Conservation (phyloP, 30 jellyfish, hydroid and myxozoan genomes). For the Calvadosia cruxmelitensis region DNA sequence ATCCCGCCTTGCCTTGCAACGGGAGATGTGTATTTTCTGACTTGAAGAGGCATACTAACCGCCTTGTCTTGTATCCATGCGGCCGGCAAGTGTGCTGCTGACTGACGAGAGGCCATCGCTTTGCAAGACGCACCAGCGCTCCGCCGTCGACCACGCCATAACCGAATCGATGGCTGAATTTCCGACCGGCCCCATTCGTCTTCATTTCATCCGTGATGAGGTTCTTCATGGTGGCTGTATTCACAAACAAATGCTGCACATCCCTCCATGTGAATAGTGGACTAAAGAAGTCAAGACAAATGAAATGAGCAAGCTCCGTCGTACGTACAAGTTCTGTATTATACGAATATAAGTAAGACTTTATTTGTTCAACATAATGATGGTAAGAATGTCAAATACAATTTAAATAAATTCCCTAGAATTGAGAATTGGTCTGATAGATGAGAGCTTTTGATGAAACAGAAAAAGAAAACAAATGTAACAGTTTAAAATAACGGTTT, state of each 20-base stretch:
- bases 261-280: slow-evolving; percentile 86
- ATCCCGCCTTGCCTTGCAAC: too few relatives aligned
- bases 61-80: neutral
- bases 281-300: slow-evolving; percentile 9
- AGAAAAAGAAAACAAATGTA: too few relatives aligned
- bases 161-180: slow-evolving; percentile 75
- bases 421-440: too few relatives aligned
- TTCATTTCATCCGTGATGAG: slow-evolving; percentile 31
- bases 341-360: too few relatives aligned
- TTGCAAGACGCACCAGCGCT: slow-evolving; percentile 56
- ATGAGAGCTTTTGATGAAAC: too few relatives aligned
- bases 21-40: too few relatives aligned
- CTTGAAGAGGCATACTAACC: neutral
- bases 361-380: too few relatives aligned
- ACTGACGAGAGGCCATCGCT: slow-evolving; percentile 55
- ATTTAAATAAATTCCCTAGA: too few relatives aligned
- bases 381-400: too few relatives aligned
- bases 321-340: too few relatives aligned
- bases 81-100: slow-evolving; percentile 58
- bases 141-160: slow-evolving; percentile 81
- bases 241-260: slow-evolving; percentile 76
- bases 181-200: slow-evolving; percentile 55
- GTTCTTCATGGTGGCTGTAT: slow-evolving; percentile 49
- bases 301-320: neutral
- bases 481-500: too few relatives aligned